Conservation (phyloP, 2,797 vertebrate genomes). For the Rhynchotus rufescens region DNA sequence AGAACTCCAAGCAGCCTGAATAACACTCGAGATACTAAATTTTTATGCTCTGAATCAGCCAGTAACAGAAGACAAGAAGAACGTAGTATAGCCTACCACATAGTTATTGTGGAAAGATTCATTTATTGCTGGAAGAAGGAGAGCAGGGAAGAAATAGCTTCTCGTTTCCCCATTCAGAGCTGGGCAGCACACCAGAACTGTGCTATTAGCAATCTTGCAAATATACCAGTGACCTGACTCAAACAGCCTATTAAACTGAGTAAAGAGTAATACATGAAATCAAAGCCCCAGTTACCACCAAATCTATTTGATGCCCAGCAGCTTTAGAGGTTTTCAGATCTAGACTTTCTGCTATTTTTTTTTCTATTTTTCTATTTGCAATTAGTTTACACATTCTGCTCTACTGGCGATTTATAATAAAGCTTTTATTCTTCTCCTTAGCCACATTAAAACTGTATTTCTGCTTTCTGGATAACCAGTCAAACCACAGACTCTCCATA, state of each 20-base stretch:
- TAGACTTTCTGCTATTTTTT: background rate
- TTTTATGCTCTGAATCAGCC: background rate
- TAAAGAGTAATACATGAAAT: background rate
- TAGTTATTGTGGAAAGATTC: background rate
- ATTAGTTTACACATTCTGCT: background rate
- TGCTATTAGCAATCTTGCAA: background rate
- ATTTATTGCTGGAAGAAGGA: background rate
- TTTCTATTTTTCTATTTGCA: no score
- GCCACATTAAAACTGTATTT: background rate
- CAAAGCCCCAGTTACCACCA: background rate
- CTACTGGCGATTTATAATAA: background rate
- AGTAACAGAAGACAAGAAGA: background rate
- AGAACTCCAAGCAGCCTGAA: background rate
- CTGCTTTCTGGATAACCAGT: background rate
- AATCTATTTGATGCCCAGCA: background rate
- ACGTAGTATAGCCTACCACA: background rate
- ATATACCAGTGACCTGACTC: background rate
- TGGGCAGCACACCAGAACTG: background rate
- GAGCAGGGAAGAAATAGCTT: background rate
- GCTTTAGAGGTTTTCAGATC: background rate
- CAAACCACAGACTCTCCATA: background rate
- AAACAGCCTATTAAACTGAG: background rate
- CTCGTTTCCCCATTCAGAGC: background rate
- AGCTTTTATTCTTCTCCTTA: background rate
- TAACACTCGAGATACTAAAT: background rate